Base-by-base conservation (phyloP, 2,888 invertebrate genomes). In the Melanostoma scalare region DNA sequence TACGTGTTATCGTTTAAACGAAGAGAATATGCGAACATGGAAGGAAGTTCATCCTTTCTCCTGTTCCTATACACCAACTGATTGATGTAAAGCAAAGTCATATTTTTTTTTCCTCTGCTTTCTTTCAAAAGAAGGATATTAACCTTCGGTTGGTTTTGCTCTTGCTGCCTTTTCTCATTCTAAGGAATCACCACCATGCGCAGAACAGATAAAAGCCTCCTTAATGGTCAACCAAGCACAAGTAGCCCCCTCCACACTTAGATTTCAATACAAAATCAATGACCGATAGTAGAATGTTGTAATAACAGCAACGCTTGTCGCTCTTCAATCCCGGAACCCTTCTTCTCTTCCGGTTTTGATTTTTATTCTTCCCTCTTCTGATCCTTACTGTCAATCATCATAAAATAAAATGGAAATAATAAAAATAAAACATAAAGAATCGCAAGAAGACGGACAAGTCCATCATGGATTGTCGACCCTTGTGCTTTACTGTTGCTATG, bases 201-300 rank as follows among this genome's bases (percentile, higher is more conserved):
- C 56, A 58, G 10, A 40, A 3, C 40, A 61, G 68, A 79, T 67
- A 75, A 68, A 52, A 67, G 48, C 48, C 10, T 9, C 20, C 46
- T 35, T 61, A 48, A 53, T 42, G 67, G 67, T 55, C 68, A 72
- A 61, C 48, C 60, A 52, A 60, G 53, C 56, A 38, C 20, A 65
- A 33, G 52, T 3, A 50, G 52, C 20, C 63, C 10, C 40, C 42
- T 36, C 46, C 10, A n/a, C 10, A n/a, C 6, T 46, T 40, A 40
- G 35, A 53, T 58, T 55, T 63, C 69, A 84, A 84, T 84, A 60
- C 36, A 74, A 79, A 84, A 84, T 84, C 84, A 84, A 84, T 84
- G 79, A 71, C 79, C 84, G 79, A 84, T 79, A 75, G 75, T 60
- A 71, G 71, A 60, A 75, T 78, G 74, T 74, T 79, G 79, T 84